A percentile compares a stretch with the other conserved stretches of the same genome.
phyloP scores from a whole-genome alignment of 2,888 invertebrate genomes.

The Sclerodermus sp. region DNA sequence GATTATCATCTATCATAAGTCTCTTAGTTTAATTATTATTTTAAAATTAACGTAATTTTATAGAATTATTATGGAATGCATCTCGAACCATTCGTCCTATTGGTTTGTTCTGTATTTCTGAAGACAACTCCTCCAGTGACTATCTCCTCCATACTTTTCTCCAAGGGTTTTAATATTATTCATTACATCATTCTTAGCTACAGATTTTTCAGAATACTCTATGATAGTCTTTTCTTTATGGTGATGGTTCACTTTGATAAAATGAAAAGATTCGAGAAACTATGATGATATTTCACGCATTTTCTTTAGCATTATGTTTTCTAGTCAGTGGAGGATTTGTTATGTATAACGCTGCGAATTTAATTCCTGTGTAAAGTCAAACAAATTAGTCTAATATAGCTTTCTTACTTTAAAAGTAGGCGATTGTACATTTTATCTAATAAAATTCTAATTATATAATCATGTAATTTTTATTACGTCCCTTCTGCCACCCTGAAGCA shows the following conservation, averaged over 20 bases:
- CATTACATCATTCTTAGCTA: not conserved
- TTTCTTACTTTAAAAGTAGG: slow-evolving; percentile 48
- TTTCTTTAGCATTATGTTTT: slow-evolving; percentile 33
- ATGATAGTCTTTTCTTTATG: slow-evolving; percentile 21
- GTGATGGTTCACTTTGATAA: slow-evolving; percentile 49
- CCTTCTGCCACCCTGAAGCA: no score
- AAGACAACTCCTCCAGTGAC: slow-evolving; percentile 55
- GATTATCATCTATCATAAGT: slow-evolving; percentile 66
- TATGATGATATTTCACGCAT: not conserved
- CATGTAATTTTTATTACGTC: no score
- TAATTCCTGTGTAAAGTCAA: slow-evolving; percentile 54
- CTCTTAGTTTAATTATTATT: slow-evolving; percentile 37
- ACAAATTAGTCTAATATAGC: slow-evolving; percentile 55
- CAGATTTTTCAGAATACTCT: slow-evolving; percentile 5
- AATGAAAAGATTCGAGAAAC: not conserved
- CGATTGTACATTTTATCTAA: slow-evolving; percentile 57
- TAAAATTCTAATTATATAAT: slow-evolving; percentile 46
- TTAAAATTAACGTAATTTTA: slow-evolving; percentile 38
- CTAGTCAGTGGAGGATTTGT: slow-evolving; percentile 57
- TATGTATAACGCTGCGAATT: slow-evolving; percentile 44
- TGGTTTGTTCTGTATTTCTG: slow-evolving; percentile 48
- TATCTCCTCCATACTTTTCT: slow-evolving; percentile 30
- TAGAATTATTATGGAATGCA: slow-evolving; percentile 47
- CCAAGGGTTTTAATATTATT: slow-evolving; percentile 19
- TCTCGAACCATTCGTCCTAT: slow-evolving; percentile 43